Evolutionary conservation across 2,797 vertebrate genomes (phyloP).

Genomic region (Syngnathus acus): DNA sequence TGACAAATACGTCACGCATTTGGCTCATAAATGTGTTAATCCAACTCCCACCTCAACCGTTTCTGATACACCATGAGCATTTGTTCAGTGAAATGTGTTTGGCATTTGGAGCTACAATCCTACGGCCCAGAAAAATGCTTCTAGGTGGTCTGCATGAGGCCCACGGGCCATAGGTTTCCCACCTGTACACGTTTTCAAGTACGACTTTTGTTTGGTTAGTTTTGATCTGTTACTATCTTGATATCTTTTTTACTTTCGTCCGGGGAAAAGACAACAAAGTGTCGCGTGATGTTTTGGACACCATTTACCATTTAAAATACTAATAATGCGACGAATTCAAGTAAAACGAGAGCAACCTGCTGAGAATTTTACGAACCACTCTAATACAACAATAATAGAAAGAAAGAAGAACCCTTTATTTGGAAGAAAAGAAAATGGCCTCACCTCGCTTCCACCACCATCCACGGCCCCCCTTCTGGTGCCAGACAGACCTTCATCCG

Average conservation of each 20-base stretch:
- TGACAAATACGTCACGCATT: neutral
- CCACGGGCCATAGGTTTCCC: neutral
- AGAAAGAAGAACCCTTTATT: neutral
- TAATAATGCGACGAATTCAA: slow-evolving; percentile 1
- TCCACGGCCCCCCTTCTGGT: slow-evolving; percentile 42
- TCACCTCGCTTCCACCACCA: slow-evolving; percentile 60
- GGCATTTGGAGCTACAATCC: neutral
- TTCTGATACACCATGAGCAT: neutral
- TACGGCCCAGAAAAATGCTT: neutral
- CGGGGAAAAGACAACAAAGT: neutral
- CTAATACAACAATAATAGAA: neutral
- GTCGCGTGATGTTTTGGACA: neutral
- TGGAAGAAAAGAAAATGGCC: slow-evolving; percentile 5
- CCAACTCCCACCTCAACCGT: neutral
- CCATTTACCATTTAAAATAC: neutral
- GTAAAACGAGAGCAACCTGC: neutral
- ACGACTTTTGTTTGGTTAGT: neutral
- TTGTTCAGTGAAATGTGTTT: neutral
- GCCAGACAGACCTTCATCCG: slow-evolving; percentile 41
- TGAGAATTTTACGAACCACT: neutral
- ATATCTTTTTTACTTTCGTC: neutral
- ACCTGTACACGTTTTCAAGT: neutral
- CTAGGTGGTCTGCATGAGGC: neutral
- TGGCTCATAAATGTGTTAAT: neutral
- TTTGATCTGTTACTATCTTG: neutral